Evolutionary conservation across 64 coral and sea anemone species (phyloP).

Genomic region (Orbicella faveolata): DNA sequence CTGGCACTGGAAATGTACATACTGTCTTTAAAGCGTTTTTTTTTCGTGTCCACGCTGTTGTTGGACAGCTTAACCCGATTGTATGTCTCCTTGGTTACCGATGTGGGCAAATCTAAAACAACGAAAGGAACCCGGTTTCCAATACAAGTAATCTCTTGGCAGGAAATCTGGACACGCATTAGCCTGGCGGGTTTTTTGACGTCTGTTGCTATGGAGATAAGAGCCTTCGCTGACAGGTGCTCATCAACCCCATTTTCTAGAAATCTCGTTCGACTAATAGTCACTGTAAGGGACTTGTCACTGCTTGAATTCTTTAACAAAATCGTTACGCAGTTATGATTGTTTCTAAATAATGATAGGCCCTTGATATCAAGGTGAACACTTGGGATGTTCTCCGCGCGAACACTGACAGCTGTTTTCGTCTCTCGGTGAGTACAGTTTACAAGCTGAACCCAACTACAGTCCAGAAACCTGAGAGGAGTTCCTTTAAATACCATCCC

Average conservation of each 20-base stretch:
- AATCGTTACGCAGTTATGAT: neutral
- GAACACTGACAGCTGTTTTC: neutral
- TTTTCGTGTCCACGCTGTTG: constrained; percentile 3
- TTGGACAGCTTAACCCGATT: neutral
- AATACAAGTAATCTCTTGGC: neutral
- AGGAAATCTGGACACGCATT: neutral
- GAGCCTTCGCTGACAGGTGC: neutral
- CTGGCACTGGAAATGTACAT: constrained; percentile 4
- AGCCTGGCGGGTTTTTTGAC: neutral
- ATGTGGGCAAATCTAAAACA: neutral
- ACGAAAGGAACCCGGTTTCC: constrained; percentile 8
- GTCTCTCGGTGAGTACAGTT: constrained; percentile 13
- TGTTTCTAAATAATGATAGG: constrained; percentile 11
- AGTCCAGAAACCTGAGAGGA: neutral
- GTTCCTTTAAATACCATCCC: constrained; percentile 17
- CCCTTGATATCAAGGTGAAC: constrained; percentile 5
- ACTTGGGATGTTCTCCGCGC: neutral
- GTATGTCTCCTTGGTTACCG: constrained; percentile 11
- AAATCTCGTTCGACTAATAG: neutral
- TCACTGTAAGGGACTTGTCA: neutral
- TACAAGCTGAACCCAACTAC: neutral
- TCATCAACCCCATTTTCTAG: neutral
- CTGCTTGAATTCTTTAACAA: neutral
- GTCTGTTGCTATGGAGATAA: constrained; percentile 2
- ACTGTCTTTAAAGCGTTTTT: neutral